Percentiles rank a stretch among this genome's conserved stretches.
phyloP scores from a whole-genome alignment of 2,797 vertebrate genomes.

The Gobionotothen gibberifrons region DNA sequence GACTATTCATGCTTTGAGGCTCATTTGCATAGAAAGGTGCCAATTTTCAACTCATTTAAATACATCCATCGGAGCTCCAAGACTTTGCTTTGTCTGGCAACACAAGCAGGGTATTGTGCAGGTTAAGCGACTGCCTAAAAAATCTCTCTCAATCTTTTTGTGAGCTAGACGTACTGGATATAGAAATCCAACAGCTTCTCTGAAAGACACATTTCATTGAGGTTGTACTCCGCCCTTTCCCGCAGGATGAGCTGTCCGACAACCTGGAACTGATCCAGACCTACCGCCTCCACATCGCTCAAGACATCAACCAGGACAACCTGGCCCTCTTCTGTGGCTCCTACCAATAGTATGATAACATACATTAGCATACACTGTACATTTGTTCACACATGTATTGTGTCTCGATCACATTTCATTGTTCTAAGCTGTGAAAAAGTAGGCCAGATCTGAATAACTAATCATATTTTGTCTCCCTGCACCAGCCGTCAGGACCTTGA shows the following conservation, averaged over 20 bases:
- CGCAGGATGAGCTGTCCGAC: conserved; percentile 94
- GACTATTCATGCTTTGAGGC: no score
- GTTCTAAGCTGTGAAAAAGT: not conserved
- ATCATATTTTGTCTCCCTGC: conserved; percentile 10
- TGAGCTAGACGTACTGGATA: not conserved
- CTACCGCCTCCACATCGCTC: conserved; percentile 95
- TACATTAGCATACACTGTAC: not conserved
- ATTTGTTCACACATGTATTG: not conserved
- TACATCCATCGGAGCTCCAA: not conserved
- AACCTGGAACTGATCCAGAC: conserved; percentile 97
- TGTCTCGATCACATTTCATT: not conserved
- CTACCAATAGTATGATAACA: conserved; percentile 89
- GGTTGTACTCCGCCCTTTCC: not conserved
- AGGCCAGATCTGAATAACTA: not conserved
- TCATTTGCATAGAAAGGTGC: no score
- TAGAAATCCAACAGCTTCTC: conserved; percentile 1
- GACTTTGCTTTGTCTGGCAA: not conserved
- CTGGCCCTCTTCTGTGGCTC: conserved; percentile 94
- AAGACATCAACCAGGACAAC: conserved; percentile 98
- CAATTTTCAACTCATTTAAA: not conserved
- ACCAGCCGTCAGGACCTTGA: conserved; percentile 93
- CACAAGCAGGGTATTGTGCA: not conserved
- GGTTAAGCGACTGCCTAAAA: not conserved
- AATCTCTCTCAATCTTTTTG: not conserved
- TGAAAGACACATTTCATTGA: not conserved